Percentiles rank a stretch among this genome's conserved stretches.
phyloP scores from a whole-genome alignment of 2,113 vertebrate species.

The Colinus virginianus region DNA sequence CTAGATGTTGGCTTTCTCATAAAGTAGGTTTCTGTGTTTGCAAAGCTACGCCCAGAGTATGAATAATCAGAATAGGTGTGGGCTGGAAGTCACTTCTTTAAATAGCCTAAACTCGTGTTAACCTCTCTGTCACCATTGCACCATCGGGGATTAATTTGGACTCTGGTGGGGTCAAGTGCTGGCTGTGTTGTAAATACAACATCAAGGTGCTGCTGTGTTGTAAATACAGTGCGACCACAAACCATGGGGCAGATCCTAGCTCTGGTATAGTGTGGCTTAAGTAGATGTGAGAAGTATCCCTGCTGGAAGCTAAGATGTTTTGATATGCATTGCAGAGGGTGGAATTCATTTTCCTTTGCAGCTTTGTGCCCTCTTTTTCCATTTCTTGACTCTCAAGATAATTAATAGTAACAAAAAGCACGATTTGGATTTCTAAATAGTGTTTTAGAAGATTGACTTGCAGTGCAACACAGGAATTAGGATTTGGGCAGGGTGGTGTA shows the following conservation, averaged over 20 bases:
- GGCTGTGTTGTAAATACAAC: not conserved
- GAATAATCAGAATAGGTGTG: constrained; percentile 39
- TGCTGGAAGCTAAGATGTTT: not conserved
- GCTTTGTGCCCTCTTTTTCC: not conserved
- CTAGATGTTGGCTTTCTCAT: not conserved
- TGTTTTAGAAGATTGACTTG: not conserved
- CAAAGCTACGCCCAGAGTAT: constrained; percentile 13
- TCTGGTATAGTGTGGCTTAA: not conserved
- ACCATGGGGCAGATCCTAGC: not conserved
- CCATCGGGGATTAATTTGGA: not conserved
- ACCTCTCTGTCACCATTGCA: not conserved
- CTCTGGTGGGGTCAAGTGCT: not conserved
- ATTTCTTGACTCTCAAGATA: not conserved
- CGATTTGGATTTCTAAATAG: not conserved
- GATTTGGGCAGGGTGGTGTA: not conserved
- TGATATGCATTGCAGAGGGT: accelerated
- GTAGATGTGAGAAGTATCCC: not conserved
- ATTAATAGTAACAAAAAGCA: not conserved
- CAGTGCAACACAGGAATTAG: not conserved
- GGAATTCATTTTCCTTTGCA: not conserved
- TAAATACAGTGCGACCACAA: not conserved
- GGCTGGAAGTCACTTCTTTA: not conserved
- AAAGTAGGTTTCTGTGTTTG: constrained; percentile 2
- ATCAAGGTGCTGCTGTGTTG: not conserved
- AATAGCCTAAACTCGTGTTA: not conserved